Evolutionary conservation across 2,113 vertebrate genomes (phyloP).

Genomic region (Hydropotes inermis): DNA sequence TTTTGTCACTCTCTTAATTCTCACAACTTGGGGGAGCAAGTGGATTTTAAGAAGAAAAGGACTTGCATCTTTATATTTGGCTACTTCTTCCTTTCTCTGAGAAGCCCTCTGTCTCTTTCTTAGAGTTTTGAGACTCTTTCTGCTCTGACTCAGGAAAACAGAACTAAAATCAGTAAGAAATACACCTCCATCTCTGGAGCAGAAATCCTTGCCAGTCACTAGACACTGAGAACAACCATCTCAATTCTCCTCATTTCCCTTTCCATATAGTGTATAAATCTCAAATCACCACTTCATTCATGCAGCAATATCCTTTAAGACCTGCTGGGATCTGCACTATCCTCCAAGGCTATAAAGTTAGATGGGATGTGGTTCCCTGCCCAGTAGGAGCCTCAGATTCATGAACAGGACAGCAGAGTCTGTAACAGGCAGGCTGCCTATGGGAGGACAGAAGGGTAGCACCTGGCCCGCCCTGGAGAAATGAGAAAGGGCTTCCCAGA

Average conservation of each 20-base stretch:
- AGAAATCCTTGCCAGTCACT: not conserved
- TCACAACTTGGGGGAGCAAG: not conserved
- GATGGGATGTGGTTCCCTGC: not conserved
- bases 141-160: not conserved
- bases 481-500: not conserved
- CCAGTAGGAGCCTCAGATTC: not conserved
- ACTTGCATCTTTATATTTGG: not conserved
- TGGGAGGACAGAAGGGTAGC: not conserved
- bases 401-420: not conserved
- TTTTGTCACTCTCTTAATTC: not conserved
- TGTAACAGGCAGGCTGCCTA: not conserved
- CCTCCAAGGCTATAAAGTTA: not conserved
- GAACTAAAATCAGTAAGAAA: not conserved
- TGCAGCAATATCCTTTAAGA: not conserved
- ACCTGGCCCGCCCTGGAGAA: not conserved
- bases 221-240: not conserved
- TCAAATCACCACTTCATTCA: not conserved
- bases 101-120: not conserved
- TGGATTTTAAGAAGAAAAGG: not conserved
- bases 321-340: not conserved
- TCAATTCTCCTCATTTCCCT: not conserved
- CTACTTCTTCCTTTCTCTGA: not conserved
- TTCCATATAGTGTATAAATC: not conserved
- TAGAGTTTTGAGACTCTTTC: not conserved
- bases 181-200: not conserved